These are phyloP conservation scores for Archilochus colubris DNA, from an alignment of 2,113 vertebrate genomes.

Conservation along the genomic window DNA sequence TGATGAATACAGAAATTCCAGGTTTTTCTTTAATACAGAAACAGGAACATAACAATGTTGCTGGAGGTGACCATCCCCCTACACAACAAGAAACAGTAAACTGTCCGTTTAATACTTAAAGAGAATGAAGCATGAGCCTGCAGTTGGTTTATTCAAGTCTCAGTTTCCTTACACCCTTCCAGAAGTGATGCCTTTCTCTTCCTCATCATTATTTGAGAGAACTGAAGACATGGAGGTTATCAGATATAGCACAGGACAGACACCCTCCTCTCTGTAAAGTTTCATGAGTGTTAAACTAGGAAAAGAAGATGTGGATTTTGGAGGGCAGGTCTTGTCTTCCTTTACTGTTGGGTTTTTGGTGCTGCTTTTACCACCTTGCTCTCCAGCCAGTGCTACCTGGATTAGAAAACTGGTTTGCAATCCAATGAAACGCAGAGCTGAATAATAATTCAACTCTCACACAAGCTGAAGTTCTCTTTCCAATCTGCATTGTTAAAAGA, in stretches of 20 bases:
- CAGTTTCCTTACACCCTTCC: not conserved
- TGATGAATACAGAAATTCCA: not conserved
- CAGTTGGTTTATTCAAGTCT: not conserved
- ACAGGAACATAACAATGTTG: not conserved
- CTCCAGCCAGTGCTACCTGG: not conserved
- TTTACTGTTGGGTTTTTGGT: not conserved
- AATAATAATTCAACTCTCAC: not conserved
- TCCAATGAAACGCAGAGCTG: not conserved
- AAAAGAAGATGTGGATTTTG: not conserved
- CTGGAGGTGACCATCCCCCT: too few species aligned
- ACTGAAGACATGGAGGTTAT: not conserved
- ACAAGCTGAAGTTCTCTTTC: not conserved
- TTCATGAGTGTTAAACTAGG: not conserved
- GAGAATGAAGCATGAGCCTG: not conserved
- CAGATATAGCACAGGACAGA: not conserved
- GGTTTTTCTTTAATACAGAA: not conserved
- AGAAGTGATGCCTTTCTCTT: not conserved
- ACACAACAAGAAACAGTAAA: not conserved
- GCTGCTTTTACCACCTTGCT: not conserved
- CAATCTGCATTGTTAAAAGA: not conserved
- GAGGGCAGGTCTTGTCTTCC: not conserved
- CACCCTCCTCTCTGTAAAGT: not conserved
- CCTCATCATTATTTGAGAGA: fast-evolving
- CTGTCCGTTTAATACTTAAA: not conserved
- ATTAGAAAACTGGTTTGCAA: not conserved